Conservation (phyloP, 2,888 invertebrate genomes). For the Romanomermis culicivorax region DNA sequence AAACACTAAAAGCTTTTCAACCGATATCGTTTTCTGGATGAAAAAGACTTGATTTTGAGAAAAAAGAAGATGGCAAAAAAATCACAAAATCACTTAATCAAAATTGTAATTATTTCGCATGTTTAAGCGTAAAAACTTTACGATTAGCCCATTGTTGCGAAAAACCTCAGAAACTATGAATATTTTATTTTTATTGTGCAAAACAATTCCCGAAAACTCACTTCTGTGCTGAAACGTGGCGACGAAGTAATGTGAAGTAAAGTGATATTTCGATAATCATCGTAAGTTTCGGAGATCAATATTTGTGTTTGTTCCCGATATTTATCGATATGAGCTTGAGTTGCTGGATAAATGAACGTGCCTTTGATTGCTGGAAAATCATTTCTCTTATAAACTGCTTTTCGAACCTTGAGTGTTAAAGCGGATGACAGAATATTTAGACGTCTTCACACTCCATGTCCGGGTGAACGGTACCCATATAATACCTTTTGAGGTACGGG, state of each 20-base stretch:
- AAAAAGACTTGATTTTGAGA: too few species aligned
- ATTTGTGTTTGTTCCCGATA: slow-evolving; percentile 51
- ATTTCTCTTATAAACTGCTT: background rate
- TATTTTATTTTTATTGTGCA: background rate
- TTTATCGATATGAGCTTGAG: slow-evolving; percentile 69
- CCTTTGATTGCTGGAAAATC: slow-evolving; percentile 39
- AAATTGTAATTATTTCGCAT: too few species aligned
- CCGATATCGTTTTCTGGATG: too few species aligned
- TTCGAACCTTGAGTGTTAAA: too few species aligned
- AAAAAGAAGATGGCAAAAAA: too few species aligned
- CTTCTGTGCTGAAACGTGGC: slow-evolving; percentile 15
- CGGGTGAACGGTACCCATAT: background rate
- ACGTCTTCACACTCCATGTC: background rate
- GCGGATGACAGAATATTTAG: too few species aligned
- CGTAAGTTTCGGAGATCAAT: slow-evolving; percentile 60
- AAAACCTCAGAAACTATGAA: background rate
- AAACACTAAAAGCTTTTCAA: too few species aligned
- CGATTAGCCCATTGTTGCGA: too few species aligned
- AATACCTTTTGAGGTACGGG: background rate
- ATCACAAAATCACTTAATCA: too few species aligned
- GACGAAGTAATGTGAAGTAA: slow-evolving; percentile 49
- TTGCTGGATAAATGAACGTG: slow-evolving; percentile 76
- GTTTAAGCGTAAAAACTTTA: too few species aligned
- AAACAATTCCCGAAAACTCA: slow-evolving; percentile 5
- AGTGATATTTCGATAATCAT: slow-evolving; percentile 54